A percentile compares a stretch with the other conserved stretches of the same genome.
These are phyloP conservation scores for Coboldia fuscipes DNA, from an alignment of 1,140 invertebrate species.

Conservation along the genomic window DNA sequence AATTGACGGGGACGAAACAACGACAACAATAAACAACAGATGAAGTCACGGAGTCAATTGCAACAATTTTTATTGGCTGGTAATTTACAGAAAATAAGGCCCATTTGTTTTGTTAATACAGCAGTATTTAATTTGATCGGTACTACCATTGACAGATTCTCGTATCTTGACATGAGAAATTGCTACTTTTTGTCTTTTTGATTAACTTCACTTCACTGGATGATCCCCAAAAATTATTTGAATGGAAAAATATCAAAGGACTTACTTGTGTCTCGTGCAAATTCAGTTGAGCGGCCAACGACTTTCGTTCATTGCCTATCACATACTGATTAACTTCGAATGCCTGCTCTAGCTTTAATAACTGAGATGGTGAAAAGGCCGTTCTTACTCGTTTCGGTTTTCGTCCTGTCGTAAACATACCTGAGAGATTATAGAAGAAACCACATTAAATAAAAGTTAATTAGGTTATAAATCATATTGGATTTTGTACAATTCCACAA, in stretches of 20 bases:
- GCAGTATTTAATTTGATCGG: background rate
- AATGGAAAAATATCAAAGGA: too few relatives aligned
- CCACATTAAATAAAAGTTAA: background rate
- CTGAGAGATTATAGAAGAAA: background rate
- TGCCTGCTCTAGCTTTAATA: constrained; percentile 79
- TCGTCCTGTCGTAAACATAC: constrained; percentile 19
- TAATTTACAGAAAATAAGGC: background rate
- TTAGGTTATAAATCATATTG: background rate
- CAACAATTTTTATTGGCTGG: too few relatives aligned
- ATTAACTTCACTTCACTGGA: background rate
- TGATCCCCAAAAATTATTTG: too few relatives aligned
- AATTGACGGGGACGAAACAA: too few relatives aligned
- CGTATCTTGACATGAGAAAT: background rate
- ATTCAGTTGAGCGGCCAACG: constrained; percentile 65
- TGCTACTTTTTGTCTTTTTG: background rate
- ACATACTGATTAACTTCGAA: constrained; percentile 95
- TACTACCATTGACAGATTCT: too few relatives aligned
- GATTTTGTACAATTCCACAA: too few relatives aligned
- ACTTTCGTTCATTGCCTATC: constrained; percentile 82
- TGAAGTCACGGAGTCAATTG: too few relatives aligned
- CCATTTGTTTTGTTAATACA: background rate
- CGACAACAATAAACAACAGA: too few relatives aligned
- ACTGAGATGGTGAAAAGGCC: constrained; percentile 80
- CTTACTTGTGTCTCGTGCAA: constrained; percentile 83
- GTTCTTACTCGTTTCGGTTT: constrained; percentile 90